Conservation (phyloP, 2,113 vertebrate genomes). For the Arenaria interpres region DNA sequence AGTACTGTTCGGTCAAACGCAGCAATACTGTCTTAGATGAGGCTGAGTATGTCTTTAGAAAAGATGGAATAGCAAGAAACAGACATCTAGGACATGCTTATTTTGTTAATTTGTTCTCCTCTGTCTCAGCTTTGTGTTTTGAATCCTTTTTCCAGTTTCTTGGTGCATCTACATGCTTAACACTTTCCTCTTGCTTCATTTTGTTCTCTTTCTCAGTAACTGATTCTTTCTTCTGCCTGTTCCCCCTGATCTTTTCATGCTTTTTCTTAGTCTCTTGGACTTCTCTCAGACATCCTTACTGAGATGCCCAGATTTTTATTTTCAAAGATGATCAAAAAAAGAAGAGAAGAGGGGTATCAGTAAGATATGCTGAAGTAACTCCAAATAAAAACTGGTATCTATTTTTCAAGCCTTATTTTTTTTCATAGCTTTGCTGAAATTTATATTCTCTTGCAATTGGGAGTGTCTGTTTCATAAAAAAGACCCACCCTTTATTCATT, state of each 20-base stretch:
- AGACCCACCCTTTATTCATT: too few species aligned
- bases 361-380: neutral
- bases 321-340: neutral
- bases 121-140: neutral
- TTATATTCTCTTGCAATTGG: neutral
- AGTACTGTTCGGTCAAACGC: accelerated
- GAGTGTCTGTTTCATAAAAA: neutral
- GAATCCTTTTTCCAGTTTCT: neutral
- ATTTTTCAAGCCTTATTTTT: accelerated
- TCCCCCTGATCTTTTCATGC: neutral
- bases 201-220: neutral
- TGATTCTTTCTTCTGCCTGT: neutral
- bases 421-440: neutral
- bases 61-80: neutral
- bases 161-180: too few species aligned
- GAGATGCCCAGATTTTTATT: neutral
- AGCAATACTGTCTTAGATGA: accelerated
- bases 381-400: neutral
- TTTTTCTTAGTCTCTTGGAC: neutral
- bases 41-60: neutral
- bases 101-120: neutral
- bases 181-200: neutral
- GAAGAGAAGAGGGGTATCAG: neutral
- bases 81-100: accelerated
- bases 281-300: neutral